These are phyloP conservation scores for Drosophila repleta DNA, from an alignment of 1,140 invertebrate species.

Conservation along the genomic window DNA sequence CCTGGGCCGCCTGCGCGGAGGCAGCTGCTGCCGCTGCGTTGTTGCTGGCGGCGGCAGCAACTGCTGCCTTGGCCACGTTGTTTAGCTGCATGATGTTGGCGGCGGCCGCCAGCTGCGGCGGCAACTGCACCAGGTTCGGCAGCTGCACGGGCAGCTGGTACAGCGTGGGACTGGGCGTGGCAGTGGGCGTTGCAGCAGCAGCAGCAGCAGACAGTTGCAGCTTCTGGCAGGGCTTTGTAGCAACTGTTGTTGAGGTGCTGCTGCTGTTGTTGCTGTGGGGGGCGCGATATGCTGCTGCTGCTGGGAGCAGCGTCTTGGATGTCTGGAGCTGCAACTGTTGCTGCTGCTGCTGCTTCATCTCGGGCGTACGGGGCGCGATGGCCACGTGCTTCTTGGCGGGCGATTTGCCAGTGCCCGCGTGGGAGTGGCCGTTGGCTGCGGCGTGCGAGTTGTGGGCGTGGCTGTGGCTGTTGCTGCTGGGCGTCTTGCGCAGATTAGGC, in stretches of 20 bases:
- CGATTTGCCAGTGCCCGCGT: conserved; percentile 62
- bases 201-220: conserved; percentile 13
- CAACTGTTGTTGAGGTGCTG: conserved; percentile 33
- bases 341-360: conserved; percentile 77
- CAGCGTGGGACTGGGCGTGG: conserved; percentile 56
- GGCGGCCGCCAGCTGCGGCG: conserved; percentile 76
- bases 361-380: conserved; percentile 79
- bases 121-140: conserved; percentile 83
- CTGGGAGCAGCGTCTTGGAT: conserved; percentile 9
- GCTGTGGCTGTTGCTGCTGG: conserved; percentile 49
- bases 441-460: conserved; percentile 4
- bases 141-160: conserved; percentile 81
- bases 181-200: conserved; percentile 18
- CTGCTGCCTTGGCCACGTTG: conserved; percentile 69
- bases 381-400: conserved; percentile 83
- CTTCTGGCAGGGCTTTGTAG: conserved; percentile 42
- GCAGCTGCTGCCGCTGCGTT: conserved; percentile 64
- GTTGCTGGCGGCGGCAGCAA: conserved; percentile 65
- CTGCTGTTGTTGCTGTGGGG: conserved; percentile 56
- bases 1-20: conserved; percentile 72
- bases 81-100: conserved; percentile 81
- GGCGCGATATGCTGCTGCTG: conserved; percentile 31
- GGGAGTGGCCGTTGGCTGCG: neutral
- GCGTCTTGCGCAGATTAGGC: conserved; percentile 80
- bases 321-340: conserved; percentile 23